Percentiles rank a stretch among this genome's conserved stretches.
Conservation (phyloP, 2,888 invertebrate genomes). For the Spicauda simplicius region DNA sequence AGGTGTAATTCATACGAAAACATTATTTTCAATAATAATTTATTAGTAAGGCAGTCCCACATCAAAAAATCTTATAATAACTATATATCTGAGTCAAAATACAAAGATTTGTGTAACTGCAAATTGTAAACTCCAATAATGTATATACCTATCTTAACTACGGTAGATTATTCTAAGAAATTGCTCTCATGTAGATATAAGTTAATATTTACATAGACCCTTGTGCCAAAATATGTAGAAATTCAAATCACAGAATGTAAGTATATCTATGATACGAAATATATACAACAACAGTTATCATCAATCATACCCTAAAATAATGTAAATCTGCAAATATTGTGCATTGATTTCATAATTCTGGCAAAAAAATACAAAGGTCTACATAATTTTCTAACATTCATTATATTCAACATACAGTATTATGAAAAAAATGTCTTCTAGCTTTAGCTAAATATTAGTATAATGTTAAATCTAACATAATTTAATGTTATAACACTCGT, state of each 20-base stretch:
- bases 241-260: slow-evolving; percentile 22
- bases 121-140: slow-evolving; percentile 7
- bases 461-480: neutral
- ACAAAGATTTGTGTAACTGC: slow-evolving; percentile 3
- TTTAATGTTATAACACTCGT: neutral
- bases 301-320: neutral
- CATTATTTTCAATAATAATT: slow-evolving; percentile 46
- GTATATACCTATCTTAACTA: slow-evolving; percentile 6
- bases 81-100: slow-evolving; percentile 16
- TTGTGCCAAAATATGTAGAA: slow-evolving; percentile 20
- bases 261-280: slow-evolving; percentile 11
- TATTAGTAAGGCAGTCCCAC: slow-evolving; percentile 56
- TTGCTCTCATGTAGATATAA: neutral
- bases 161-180: neutral
- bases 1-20: neutral
- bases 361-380: neutral
- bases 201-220: slow-evolving; percentile 19
- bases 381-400: neutral
- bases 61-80: slow-evolving; percentile 49
- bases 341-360: neutral
- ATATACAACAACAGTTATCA: slow-evolving; percentile 4
- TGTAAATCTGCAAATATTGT: neutral
- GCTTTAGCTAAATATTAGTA: slow-evolving; percentile 12
- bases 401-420: neutral
- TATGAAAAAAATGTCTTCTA: slow-evolving; percentile 12